These are phyloP conservation scores for Oryzias javanicus DNA, from an alignment of 2,113 vertebrate species.

Conservation along the genomic window DNA sequence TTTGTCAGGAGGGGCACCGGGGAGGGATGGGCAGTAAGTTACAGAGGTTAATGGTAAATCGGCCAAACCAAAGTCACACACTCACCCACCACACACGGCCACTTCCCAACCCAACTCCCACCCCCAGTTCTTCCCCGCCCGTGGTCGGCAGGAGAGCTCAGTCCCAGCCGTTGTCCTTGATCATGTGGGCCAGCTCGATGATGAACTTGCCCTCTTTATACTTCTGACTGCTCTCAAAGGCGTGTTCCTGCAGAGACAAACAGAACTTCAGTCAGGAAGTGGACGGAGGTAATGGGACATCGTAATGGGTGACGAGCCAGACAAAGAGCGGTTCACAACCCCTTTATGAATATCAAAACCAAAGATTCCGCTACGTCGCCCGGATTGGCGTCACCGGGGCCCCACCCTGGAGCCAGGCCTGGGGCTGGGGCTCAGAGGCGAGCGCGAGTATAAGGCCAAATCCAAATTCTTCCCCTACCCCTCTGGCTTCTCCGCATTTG, in stretches of 20 bases:
- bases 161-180: slow-evolving; percentile 99
- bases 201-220: slow-evolving; percentile 99
- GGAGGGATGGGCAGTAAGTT: slow-evolving; percentile 64
- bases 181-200: slow-evolving; percentile 99
- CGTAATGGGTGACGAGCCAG: too few species aligned
- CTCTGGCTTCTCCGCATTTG: too few species aligned
- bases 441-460: too few species aligned
- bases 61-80: slow-evolving; percentile 78
- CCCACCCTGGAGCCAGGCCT: too few species aligned
- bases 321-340: too few species aligned
- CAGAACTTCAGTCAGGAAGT: slow-evolving; percentile 15
- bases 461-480: too few species aligned
- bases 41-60: slow-evolving; percentile 76
- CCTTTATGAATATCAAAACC: too few species aligned
- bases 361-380: too few species aligned
- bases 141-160: slow-evolving; percentile 67
- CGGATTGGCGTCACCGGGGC: too few species aligned
- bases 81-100: slow-evolving; percentile 62
- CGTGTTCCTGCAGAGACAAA: slow-evolving; percentile 85
- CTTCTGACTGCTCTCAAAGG: slow-evolving; percentile 99
- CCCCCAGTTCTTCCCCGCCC: slow-evolving; percentile 11
- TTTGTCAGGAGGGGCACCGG: slow-evolving; percentile 40
- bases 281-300: too few species aligned
- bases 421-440: too few species aligned
- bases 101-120: slow-evolving; percentile 15